These are phyloP conservation scores for Spodoptera frugiperda DNA, from an alignment of 1,140 invertebrate species.

Conservation along the genomic window DNA sequence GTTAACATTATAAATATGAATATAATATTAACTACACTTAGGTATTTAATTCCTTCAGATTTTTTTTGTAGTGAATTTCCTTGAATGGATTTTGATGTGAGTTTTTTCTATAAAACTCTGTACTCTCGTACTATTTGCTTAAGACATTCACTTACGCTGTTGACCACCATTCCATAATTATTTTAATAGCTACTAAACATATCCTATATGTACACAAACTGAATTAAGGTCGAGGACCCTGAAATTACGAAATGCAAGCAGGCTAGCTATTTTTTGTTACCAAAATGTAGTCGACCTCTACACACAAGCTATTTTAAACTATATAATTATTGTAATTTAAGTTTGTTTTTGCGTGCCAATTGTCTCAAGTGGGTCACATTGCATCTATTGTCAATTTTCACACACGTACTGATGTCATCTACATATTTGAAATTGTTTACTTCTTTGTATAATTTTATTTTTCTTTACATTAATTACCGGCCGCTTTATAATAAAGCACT, in stretches of 20 bases:
- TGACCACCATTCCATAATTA: conserved; percentile 37
- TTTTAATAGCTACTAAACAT: conserved; percentile 55
- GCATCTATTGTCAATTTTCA: background rate
- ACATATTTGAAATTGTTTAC: no score
- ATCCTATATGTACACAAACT: conserved; percentile 45
- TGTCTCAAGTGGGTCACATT: background rate
- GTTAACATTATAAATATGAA: no score
- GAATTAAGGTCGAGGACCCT: conserved; percentile 72
- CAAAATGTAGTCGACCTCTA: conserved; percentile 62
- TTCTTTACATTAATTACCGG: no score
- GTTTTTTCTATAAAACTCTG: no score
- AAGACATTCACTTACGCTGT: conserved; percentile 57
- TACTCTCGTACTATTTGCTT: conserved; percentile 49
- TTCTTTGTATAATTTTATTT: no score
- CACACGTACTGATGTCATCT: background rate
- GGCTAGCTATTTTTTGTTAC: conserved; percentile 55
- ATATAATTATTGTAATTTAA: conserved; percentile 61
- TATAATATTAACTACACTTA: no score
- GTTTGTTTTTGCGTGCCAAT: conserved; percentile 40
- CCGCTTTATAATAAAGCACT: no score
- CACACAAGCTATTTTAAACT: conserved; percentile 50
- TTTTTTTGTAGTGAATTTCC: no score
- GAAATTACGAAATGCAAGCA: conserved; percentile 55
- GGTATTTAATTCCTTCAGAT: no score
- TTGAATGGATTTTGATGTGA: no score